phyloP scores from a whole-genome alignment of 1,140 invertebrate species.

The Limonius californicus region DNA sequence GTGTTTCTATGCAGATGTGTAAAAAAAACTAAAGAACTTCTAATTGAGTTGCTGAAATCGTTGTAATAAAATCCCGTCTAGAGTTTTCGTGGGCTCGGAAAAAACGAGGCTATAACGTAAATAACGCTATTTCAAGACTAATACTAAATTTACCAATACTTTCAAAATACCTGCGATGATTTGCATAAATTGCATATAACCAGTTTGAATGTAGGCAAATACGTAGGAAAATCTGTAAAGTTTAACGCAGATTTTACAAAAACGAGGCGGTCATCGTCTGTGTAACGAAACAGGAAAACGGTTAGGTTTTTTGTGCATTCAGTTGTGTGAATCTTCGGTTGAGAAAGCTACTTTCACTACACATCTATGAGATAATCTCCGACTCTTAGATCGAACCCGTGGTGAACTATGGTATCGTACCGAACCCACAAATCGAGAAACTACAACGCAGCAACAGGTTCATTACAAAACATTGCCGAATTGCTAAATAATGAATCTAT shows the following conservation, averaged over 20 bases:
- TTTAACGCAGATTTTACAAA: not conserved
- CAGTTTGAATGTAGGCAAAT: not conserved
- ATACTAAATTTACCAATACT: not conserved
- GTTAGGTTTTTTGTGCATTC: not conserved
- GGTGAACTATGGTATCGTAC: not conserved
- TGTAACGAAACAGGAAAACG: not conserved
- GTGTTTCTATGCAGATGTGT: no score
- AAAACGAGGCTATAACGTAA: not conserved
- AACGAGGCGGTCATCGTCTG: not conserved
- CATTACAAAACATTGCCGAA: no score
- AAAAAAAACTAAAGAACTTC: no score
- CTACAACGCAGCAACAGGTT: not conserved
- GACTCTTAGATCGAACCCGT: not conserved
- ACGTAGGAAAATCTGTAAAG: not conserved
- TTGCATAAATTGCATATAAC: not conserved
- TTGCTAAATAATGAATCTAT: no score
- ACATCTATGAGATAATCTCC: slow-evolving; percentile 9
- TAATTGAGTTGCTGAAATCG: no score
- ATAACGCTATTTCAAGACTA: not conserved
- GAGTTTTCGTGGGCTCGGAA: no score
- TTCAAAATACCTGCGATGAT: not conserved
- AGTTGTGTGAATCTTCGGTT: slow-evolving; percentile 12
- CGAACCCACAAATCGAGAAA: not conserved
- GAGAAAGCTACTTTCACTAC: slow-evolving; percentile 19
- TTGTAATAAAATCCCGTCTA: no score